Evolutionary conservation across 2,797 vertebrate species (phyloP), one percentile per base, ranked within the genome.

Genomic region (Thamnophis elegans): DNA sequence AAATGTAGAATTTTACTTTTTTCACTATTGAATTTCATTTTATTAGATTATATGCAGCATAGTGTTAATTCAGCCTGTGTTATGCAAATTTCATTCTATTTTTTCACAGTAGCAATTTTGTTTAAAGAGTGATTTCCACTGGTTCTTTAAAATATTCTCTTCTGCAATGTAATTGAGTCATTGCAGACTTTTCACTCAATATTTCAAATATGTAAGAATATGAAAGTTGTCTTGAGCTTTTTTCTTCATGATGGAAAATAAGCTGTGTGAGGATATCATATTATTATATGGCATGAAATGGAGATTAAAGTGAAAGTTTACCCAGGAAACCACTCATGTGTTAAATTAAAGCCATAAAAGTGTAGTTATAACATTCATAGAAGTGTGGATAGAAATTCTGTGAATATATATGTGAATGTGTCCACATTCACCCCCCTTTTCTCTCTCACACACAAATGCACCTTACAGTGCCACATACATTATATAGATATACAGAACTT

Each of bases 281-380:
- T 96, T 94, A 94, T 93, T 91, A 82, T 82, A 85, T 90, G 92
- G 94, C 94, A 91, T 95, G 95, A 95, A 97, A 95, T 94, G 93
- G 91, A 93, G 92, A 95, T 95, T 96, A 94, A 94, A 96, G 93
- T 42, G 92, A 96, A 96, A 96, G 93, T 94, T 95, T 96, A 97
- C 95, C 95, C 94, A 95, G 82, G 93, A 97, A 97, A 95, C 96
- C 93, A 95, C 94, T 97, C 95, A 95, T 96, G 95, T 96, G 95
- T 93, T 96, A 96, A 97, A 97, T 96, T 95, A 97, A 96, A 94
- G 88, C 94, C 51, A 91, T 91, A 95, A 95, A 96, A 96, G 94
- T 95, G 89, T 93, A 93, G 94, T 94, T 94, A 95, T 96, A 95
- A 96, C 93, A 96, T 95, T 92, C 85, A 73, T 94, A 91, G 94